Evolutionary conservation across 2,888 invertebrate species (phyloP).

Genomic region (Seira musarum): DNA sequence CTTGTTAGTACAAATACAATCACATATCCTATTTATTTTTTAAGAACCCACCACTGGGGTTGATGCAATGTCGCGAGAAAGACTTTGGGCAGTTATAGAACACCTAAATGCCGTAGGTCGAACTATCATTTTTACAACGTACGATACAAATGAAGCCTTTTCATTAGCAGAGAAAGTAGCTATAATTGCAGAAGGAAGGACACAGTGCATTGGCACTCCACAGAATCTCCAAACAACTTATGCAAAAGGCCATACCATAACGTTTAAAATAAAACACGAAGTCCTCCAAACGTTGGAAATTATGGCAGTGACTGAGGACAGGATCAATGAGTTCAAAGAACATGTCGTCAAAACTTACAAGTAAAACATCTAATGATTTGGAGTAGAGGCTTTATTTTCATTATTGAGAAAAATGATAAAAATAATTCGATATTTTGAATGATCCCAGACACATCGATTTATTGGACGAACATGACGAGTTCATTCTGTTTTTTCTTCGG

Average conservation of each 20-base stretch:
- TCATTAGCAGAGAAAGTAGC: conserved; percentile 49
- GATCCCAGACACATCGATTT: conserved; percentile 51
- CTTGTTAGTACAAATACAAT: too few relatives aligned
- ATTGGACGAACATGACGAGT: conserved; percentile 63
- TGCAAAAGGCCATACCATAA: conserved; percentile 56
- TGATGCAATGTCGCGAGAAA: conserved; percentile 37
- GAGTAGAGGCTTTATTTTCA: too few relatives aligned
- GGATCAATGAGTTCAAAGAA: conserved; percentile 52
- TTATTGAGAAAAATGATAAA: too few relatives aligned
- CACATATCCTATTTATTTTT: background rate
- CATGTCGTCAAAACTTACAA: conserved; percentile 40
- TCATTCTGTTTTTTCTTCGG: conserved; percentile 61
- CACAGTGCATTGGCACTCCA: conserved; percentile 61
- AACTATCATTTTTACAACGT: conserved; percentile 61
- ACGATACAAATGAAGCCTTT: conserved; percentile 58
- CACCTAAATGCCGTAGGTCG: conserved; percentile 46
- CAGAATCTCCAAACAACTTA: conserved; percentile 48
- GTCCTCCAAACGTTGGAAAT: conserved; percentile 50
- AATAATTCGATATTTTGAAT: background rate
- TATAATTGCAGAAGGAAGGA: conserved; percentile 58
- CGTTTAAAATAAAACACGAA: conserved; percentile 54
- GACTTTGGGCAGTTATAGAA: conserved; percentile 62
- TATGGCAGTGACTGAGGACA: conserved; percentile 44
- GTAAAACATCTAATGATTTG: conserved; percentile 21
- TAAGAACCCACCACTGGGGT: conserved; percentile 30